Conservation (phyloP, 1,140 invertebrate genomes). For the Globodera rostochiensis region DNA sequence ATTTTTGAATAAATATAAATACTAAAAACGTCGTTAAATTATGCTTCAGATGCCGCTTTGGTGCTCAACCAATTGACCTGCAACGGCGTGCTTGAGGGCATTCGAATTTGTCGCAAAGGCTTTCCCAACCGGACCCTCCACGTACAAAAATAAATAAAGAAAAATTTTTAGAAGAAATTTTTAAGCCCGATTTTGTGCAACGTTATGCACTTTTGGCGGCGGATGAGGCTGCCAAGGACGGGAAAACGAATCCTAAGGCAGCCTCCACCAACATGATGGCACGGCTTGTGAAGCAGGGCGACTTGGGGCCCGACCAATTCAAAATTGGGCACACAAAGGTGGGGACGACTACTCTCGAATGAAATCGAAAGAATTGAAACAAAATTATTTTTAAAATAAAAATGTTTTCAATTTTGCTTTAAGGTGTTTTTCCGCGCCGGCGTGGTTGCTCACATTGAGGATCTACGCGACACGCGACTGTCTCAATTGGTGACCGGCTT, state of each 20-base stretch:
- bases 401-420: slow-evolving; percentile 7
- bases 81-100: slow-evolving; percentile 91
- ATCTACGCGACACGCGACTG: slow-evolving; percentile 96
- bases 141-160: slow-evolving; percentile 84
- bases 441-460: slow-evolving; percentile 99
- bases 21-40: neutral
- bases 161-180: slow-evolving; percentile 68
- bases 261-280: slow-evolving; percentile 51
- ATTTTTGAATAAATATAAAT: neutral
- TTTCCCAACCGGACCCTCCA: slow-evolving; percentile 99
- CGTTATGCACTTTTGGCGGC: slow-evolving; percentile 76
- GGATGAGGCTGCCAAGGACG: slow-evolving; percentile 53
- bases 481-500: slow-evolving; percentile 97
- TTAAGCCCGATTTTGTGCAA: slow-evolving; percentile 32
- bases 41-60: slow-evolving; percentile 41
- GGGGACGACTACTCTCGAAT: slow-evolving; percentile 70
- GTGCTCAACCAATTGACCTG: slow-evolving; percentile 81
- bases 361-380: too few relatives aligned
- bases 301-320: slow-evolving; percentile 56
- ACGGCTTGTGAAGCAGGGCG: slow-evolving; percentile 70
- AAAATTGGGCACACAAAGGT: slow-evolving; percentile 63
- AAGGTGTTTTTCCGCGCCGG: slow-evolving; percentile 99
- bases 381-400: neutral
- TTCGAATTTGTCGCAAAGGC: slow-evolving; percentile 99
- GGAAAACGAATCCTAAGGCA: slow-evolving; percentile 53